Base-by-base conservation (phyloP, 2,113 vertebrate genomes). In the Crotophaga sulcirostris region DNA sequence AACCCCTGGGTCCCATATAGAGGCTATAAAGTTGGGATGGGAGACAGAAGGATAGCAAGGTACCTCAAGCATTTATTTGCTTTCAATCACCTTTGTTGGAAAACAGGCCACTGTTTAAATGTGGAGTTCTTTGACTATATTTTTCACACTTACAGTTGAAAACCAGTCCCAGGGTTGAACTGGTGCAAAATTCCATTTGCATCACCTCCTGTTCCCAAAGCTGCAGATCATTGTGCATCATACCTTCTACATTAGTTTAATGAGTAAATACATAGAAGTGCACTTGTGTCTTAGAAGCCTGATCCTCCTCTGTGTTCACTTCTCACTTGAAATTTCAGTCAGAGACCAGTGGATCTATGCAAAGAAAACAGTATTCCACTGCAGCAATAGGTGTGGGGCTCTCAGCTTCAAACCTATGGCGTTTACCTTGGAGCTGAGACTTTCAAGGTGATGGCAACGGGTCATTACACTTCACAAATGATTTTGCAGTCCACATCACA, bases 401-500 rank as follows among this genome's bases (percentile, higher is more conserved):
- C 74, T 47, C 74, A 36, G 58, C 25, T 47, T 67, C 64, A 77
- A 75, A 77, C 34, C 23, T 29, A 59, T 2, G 0, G 63, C 3
- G 2, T 84, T 84, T 87, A 94, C 84, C 79, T 82, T 8, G 3
- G 56, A 86, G 92, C 80, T 62, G 68, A 72, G 76, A 33, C 45
- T 82, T 96, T 75, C 66, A 69, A 84, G 88, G 89, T 74, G 89
- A 86, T 23, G 68, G 72, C 63, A 73, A 62, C 1, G 12, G 90
- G 72, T 90, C 85, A 88, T 54, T 28, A 62, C 70, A 69, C 83
- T 85, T 90, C 86, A 92, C 90, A 93, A 80, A 85, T 16, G 88
- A 86, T 88, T 94, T 80, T 4, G 21, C 83, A 92, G 83, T 24
- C 68, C 90, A 36, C 59, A 51, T 66, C 51, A 29, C 88, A 90